These are phyloP conservation scores for Prionailurus bengalensis DNA, from an alignment of 2,113 vertebrate genomes.

Conservation along the genomic window DNA sequence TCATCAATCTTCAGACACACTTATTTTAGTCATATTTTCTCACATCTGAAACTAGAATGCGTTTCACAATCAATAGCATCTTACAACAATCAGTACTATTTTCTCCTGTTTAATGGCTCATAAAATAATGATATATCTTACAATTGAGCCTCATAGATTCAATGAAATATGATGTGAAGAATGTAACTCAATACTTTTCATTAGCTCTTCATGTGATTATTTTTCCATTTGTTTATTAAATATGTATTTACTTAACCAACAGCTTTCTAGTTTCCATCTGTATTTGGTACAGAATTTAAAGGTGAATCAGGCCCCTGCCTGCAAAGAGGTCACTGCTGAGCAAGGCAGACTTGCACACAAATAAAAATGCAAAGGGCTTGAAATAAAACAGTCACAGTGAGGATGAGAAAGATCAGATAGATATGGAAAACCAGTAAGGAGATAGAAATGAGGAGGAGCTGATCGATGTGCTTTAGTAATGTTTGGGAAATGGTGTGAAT, in stretches of 20 bases:
- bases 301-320: background rate
- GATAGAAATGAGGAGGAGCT: background rate
- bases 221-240: background rate
- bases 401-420: background rate
- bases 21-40: slow-evolving; percentile 2
- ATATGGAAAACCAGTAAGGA: background rate
- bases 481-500: background rate
- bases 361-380: background rate
- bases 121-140: background rate
- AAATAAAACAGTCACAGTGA: background rate
- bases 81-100: background rate
- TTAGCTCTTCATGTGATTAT: background rate
- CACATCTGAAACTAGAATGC: background rate
- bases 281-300: background rate
- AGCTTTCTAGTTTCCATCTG: background rate
- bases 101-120: background rate
- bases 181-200: background rate
- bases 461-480: background rate
- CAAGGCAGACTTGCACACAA: background rate
- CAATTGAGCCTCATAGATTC: background rate
- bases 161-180: background rate
- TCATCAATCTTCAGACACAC: background rate
- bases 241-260: background rate
- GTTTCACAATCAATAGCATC: background rate
- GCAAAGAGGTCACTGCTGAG: background rate